Conservation (phyloP, 2,113 vertebrate genomes). For the Xyrauchen texanus region DNA sequence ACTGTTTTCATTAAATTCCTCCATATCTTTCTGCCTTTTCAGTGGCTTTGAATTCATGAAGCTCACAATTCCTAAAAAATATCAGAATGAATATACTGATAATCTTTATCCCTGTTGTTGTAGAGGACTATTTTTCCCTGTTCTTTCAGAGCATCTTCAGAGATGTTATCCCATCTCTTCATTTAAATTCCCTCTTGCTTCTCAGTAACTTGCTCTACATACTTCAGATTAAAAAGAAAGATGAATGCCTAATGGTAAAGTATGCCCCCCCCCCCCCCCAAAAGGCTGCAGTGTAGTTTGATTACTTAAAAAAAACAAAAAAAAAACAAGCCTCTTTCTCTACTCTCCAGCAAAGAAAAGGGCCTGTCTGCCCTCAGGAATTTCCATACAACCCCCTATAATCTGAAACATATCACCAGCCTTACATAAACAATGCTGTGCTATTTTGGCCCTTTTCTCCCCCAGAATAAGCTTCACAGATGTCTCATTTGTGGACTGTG, state of each 20-base stretch:
- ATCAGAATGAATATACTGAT: not conserved
- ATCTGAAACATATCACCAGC: slow-evolving; percentile 86
- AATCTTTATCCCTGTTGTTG: not conserved
- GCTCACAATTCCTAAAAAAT: not conserved
- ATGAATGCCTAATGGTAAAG: too few species aligned
- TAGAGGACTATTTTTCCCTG: not conserved
- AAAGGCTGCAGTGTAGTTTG: slow-evolving; percentile 47
- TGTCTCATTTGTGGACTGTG: slow-evolving; percentile 75
- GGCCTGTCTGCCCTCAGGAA: slow-evolving; percentile 84
- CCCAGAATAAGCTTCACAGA: slow-evolving; percentile 78
- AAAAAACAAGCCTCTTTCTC: slow-evolving; percentile 39
- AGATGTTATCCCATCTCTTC: not conserved
- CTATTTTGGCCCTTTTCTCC: slow-evolving; percentile 65
- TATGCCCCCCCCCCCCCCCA: not conserved
- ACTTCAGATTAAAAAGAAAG: too few species aligned
- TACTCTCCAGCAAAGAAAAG: slow-evolving; percentile 71
- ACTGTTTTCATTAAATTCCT: slow-evolving; percentile 9
- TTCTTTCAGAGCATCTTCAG: not conserved
- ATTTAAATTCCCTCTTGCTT: not conserved
- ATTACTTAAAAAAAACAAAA: slow-evolving; percentile 7
- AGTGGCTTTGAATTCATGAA: slow-evolving; percentile 1
- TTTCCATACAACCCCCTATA: slow-evolving; percentile 84
- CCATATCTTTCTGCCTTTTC: not conserved
- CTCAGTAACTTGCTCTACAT: not conserved
- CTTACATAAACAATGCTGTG: slow-evolving; percentile 79